These are phyloP conservation scores for Drosophila elegans DNA, from an alignment of 1,140 invertebrate species.

Conservation along the genomic window DNA sequence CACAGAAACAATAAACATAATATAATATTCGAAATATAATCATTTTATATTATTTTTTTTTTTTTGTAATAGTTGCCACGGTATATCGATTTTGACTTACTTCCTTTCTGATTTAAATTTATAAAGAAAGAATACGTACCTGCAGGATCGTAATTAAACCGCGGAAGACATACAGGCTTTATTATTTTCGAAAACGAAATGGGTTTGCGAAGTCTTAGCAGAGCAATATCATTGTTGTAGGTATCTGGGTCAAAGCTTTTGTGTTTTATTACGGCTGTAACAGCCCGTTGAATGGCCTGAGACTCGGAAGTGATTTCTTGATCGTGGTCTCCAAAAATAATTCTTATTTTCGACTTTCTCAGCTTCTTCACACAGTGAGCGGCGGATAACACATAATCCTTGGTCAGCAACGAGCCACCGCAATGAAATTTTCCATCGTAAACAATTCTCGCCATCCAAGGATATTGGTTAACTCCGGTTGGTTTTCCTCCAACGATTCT, in stretches of 20 bases:
- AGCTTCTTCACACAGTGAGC: conserved; percentile 90
- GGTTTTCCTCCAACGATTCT: conserved; percentile 89
- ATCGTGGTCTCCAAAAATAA: conserved; percentile 93
- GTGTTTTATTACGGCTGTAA: conserved; percentile 91
- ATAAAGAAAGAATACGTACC: conserved; percentile 84
- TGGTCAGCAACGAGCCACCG: conserved; percentile 93
- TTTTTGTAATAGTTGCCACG: no score
- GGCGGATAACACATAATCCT: conserved; percentile 89
- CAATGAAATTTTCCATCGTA: conserved; percentile 96
- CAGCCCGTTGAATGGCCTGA: conserved; percentile 91
- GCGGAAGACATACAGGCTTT: conserved; percentile 91
- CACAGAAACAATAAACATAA: no score
- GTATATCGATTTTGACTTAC: no score
- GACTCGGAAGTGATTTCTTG: conserved; percentile 91
- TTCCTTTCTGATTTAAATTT: no score
- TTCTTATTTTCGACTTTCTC: conserved; percentile 91
- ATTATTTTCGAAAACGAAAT: conserved; percentile 92
- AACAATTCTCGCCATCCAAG: conserved; percentile 92
- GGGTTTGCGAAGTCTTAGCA: conserved; percentile 91
- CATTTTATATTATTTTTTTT: no score
- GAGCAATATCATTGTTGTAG: conserved; percentile 94
- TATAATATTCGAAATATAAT: no score
- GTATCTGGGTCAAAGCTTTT: conserved; percentile 92
- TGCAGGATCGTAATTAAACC: conserved; percentile 88
- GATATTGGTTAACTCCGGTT: conserved; percentile 92